Percentiles rank a stretch among this genome's conserved stretches.
phyloP scores from a whole-genome alignment of 2,888 invertebrate species.

The Torymus tubicola region DNA sequence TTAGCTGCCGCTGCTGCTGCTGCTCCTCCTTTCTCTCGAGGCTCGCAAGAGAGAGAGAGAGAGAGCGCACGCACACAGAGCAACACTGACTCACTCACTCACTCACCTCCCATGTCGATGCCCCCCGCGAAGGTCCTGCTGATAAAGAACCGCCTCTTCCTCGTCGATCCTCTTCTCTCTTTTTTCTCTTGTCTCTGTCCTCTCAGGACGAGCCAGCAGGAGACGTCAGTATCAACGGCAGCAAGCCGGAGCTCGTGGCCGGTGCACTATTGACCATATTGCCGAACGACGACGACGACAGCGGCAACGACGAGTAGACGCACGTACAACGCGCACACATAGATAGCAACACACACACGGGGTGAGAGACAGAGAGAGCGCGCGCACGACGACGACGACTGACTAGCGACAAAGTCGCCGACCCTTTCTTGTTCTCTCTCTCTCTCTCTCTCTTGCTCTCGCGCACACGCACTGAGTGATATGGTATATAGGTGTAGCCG shows the following conservation, averaged over 20 bases:
- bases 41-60: too few species aligned
- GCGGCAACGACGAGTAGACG: neutral
- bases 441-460: constrained; percentile 22
- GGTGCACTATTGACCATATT: constrained; percentile 50
- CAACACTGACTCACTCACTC: too few species aligned
- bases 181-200: neutral
- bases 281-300: constrained; percentile 13
- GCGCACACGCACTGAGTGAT: neutral
- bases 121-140: constrained; percentile 23
- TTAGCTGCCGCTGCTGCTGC: too few species aligned
- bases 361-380: constrained; percentile 6
- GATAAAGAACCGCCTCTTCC: constrained; percentile 3
- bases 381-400: constrained; percentile 7
- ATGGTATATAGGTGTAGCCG: too few species aligned
- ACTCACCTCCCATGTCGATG: constrained; percentile 35
- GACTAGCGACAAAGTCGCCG: constrained; percentile 25
- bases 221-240: too few species aligned
- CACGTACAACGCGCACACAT: neutral
- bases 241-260: neutral
- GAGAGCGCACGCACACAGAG: too few species aligned
- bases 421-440: constrained; percentile 36
- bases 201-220: too few species aligned
- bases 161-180: neutral
- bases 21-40: too few species aligned
- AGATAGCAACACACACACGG: neutral